Conservation (phyloP, 2,888 invertebrate species). For the Oxycera nigricornis region DNA sequence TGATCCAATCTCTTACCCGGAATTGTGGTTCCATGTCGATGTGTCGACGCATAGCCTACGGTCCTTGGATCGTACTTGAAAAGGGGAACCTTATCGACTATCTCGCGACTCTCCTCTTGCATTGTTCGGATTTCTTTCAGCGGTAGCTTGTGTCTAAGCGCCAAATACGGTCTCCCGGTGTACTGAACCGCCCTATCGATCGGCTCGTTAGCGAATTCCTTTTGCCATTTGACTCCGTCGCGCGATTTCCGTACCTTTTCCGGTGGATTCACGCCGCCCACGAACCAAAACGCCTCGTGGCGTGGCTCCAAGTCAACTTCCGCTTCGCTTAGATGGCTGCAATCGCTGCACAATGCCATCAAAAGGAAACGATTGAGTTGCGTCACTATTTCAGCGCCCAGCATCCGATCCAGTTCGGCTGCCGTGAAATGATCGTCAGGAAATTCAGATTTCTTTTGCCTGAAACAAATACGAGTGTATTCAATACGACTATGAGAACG, state of each 20-base stretch:
- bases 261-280: slow-evolving; percentile 74
- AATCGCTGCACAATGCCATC: slow-evolving; percentile 67
- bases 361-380: slow-evolving; percentile 75
- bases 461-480: background rate
- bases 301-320: slow-evolving; percentile 80
- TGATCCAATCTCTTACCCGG: slow-evolving; percentile 67
- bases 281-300: slow-evolving; percentile 86
- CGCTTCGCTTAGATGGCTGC: slow-evolving; percentile 66
- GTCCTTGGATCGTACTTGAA: slow-evolving; percentile 69
- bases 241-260: slow-evolving; percentile 61
- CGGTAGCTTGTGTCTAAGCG: slow-evolving; percentile 74
- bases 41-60: slow-evolving; percentile 66
- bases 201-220: slow-evolving; percentile 64
- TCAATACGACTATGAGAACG: too few relatives aligned
- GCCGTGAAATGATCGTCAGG: too few relatives aligned
- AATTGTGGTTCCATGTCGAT: slow-evolving; percentile 74
- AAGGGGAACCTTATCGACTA: slow-evolving; percentile 63
- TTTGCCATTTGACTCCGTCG: slow-evolving; percentile 60
- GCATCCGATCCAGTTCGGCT: slow-evolving; percentile 52
- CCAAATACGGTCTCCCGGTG: slow-evolving; percentile 68
- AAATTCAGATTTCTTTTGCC: background rate
- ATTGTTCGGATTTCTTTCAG: slow-evolving; percentile 69
- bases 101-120: slow-evolving; percentile 66
- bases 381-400: slow-evolving; percentile 64
- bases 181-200: slow-evolving; percentile 75